Percentiles rank a stretch among this genome's conserved stretches.
These are phyloP conservation scores for Teinopalpus imperialis DNA, from an alignment of 2,888 invertebrate genomes.

Conservation along the genomic window DNA sequence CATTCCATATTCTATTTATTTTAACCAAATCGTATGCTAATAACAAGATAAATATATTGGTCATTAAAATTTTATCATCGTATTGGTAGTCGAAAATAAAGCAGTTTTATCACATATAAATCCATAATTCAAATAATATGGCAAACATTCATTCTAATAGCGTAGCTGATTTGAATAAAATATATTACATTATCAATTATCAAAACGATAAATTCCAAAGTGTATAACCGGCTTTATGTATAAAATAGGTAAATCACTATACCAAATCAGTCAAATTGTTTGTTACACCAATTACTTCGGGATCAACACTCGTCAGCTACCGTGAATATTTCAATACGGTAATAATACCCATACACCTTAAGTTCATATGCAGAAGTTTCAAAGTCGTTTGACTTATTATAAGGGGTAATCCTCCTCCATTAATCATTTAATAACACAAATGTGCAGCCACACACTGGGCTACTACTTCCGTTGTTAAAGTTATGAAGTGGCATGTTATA, in stretches of 20 bases:
- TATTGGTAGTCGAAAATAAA: conserved; percentile 20
- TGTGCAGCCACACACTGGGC: conserved; percentile 77
- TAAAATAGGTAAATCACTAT: conserved; percentile 62
- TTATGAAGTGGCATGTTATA: conserved; percentile 22
- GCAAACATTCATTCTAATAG: conserved; percentile 13
- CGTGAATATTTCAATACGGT: conserved; percentile 67
- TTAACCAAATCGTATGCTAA: conserved; percentile 18
- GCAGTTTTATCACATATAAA: conserved; percentile 14
- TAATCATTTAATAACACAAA: conserved; percentile 82
- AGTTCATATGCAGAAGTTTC: conserved; percentile 15
- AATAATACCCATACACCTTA: conserved; percentile 50
- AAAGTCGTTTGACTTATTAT: conserved; percentile 2
- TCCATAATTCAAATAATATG: conserved; percentile 24
- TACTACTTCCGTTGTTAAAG: conserved; percentile 66
- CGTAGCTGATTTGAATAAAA: conserved; percentile 22
- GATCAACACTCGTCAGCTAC: conserved; percentile 76
- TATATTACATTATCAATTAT: conserved; percentile 23
- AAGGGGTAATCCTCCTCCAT: conserved; percentile 70
- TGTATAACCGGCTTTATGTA: conserved; percentile 37
- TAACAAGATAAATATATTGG: conserved; percentile 21
- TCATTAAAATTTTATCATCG: conserved; percentile 25
- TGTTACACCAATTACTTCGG: conserved; percentile 79
- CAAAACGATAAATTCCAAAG: conserved; percentile 32
- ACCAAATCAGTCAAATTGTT: conserved; percentile 80
- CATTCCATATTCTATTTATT: conserved; percentile 15